These are phyloP conservation scores for Cladorhizidae sp. DNA, from an alignment of 37 sponge, comb jelly and placozoan species.

Conservation along the genomic window DNA sequence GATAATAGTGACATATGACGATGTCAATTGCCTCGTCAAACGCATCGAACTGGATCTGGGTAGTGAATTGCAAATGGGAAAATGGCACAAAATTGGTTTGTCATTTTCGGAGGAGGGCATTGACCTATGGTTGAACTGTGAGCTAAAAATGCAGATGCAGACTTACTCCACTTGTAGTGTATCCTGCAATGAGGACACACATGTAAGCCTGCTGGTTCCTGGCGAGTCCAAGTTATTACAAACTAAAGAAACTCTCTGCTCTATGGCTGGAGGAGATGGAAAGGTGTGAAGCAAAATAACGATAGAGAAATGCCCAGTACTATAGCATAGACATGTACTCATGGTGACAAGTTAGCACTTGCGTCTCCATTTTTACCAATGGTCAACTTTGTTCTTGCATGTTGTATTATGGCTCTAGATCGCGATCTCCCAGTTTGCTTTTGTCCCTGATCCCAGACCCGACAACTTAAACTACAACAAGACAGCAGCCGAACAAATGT, in stretches of 20 bases:
- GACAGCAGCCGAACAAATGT: conserved; percentile 20
- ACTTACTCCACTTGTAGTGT: background rate
- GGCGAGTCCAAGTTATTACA: background rate
- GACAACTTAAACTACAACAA: background rate
- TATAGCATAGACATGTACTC: too few species aligned
- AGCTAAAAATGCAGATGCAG: background rate
- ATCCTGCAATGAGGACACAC: conserved; percentile 1
- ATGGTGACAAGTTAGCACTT: too few species aligned
- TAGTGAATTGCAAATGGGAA: background rate
- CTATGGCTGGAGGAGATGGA: too few species aligned
- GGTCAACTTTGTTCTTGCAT: background rate
- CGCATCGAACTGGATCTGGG: too few species aligned
- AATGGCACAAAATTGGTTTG: conserved; percentile 36
- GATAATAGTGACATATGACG: conserved; percentile 11
- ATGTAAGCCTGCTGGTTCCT: background rate
- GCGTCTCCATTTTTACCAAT: background rate
- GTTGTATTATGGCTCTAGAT: conserved; percentile 7
- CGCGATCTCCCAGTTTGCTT: conserved; percentile 11
- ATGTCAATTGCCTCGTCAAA: background rate
- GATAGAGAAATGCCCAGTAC: too few species aligned
- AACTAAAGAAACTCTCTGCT: too few species aligned
- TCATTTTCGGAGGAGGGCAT: background rate
- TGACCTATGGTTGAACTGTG: conserved; percentile 17
- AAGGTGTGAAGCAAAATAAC: too few species aligned
- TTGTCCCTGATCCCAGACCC: conserved; percentile 16